These are phyloP conservation scores for Prorops nasuta DNA, from an alignment of 1,140 invertebrate species.

Conservation along the genomic window DNA sequence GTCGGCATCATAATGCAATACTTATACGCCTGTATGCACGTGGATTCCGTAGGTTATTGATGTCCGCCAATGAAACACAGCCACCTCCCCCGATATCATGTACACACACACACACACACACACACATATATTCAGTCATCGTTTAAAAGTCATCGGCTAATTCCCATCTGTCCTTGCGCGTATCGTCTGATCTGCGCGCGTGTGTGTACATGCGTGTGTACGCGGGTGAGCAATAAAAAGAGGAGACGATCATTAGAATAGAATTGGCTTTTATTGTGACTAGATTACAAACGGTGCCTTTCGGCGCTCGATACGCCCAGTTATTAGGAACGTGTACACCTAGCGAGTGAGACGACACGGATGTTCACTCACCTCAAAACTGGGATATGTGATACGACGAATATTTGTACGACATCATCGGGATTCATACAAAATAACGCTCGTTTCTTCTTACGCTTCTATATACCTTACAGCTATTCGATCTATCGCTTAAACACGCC, in stretches of 20 bases:
- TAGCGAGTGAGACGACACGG: conserved; percentile 38
- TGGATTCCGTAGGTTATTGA: conserved; percentile 39
- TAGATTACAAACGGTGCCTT: conserved; percentile 56
- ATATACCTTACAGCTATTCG: conserved; percentile 40
- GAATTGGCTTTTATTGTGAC: conserved; percentile 57
- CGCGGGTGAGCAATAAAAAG: background rate
- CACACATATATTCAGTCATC: no score
- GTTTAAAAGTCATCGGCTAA: no score
- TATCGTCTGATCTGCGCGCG: background rate
- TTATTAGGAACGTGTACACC: conserved; percentile 48
- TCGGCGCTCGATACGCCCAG: conserved; percentile 45
- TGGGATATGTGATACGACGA: conserved; percentile 45
- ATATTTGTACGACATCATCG: conserved; percentile 51
- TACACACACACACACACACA: no score
- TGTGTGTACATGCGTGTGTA: background rate
- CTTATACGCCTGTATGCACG: conserved; percentile 39
- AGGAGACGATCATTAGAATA: conserved; percentile 39
- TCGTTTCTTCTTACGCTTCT: conserved; percentile 41
- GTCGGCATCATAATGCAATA: conserved; percentile 33
- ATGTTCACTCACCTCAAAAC: conserved; percentile 31
- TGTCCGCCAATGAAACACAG: no score
- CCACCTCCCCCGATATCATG: conserved; percentile 25
- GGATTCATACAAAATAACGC: conserved; percentile 54
- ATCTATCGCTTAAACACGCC: conserved; percentile 26
- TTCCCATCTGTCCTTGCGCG: background rate